A percentile compares a stretch with the other conserved stretches of the same genome.
Evolutionary conservation across 2,797 vertebrate genomes (phyloP).

Genomic region (Iguana delicatissima): DNA sequence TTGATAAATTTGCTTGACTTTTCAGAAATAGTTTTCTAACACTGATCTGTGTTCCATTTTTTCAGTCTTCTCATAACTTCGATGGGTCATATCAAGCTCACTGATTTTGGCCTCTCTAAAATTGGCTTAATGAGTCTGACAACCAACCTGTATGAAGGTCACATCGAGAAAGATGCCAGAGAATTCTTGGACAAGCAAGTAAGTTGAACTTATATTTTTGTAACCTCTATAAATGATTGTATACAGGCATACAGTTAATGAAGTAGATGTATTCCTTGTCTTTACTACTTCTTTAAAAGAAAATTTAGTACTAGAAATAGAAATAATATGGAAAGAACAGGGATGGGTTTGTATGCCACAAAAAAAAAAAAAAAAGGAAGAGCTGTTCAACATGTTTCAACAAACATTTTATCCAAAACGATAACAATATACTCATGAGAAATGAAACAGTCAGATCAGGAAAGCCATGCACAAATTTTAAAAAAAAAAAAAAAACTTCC

Average conservation of each 20-base stretch:
- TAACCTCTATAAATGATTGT: slow-evolving; percentile 1
- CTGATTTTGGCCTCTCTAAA: slow-evolving; percentile 97
- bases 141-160: slow-evolving; percentile 96
- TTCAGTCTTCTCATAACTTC: slow-evolving; percentile 95
- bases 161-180: slow-evolving; percentile 96
- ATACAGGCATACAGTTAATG: neutral
- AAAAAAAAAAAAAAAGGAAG: too few species aligned
- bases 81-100: slow-evolving; percentile 96
- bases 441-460: too few species aligned
- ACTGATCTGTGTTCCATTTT: slow-evolving; percentile 49
- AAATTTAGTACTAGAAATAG: too few species aligned
- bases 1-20: slow-evolving; percentile 18
- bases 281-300: too few species aligned
- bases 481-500: too few species aligned
- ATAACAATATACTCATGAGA: too few species aligned
- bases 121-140: slow-evolving; percentile 98
- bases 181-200: slow-evolving; percentile 98
- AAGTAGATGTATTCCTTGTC: too few species aligned
- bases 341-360: too few species aligned
- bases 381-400: too few species aligned
- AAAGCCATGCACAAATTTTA: too few species aligned
- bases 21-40: slow-evolving; percentile 31
- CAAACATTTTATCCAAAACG: too few species aligned
- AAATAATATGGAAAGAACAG: too few species aligned
- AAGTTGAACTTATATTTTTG: slow-evolving; percentile 33